Evolutionary conservation across 2,888 invertebrate species (phyloP), one percentile per base, ranked within the genome.

Genomic region (Catocala fraxini): DNA sequence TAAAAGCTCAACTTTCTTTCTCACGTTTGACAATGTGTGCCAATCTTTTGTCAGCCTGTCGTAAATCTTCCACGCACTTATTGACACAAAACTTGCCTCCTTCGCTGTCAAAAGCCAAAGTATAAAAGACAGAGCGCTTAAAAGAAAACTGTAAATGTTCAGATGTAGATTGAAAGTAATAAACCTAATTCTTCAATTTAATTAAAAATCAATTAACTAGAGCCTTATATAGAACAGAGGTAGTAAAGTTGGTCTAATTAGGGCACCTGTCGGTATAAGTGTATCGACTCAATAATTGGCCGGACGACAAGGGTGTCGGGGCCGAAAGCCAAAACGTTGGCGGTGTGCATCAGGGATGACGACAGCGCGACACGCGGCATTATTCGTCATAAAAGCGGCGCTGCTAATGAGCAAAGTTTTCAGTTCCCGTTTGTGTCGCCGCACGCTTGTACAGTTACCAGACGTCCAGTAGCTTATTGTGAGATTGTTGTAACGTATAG

Each of bases 331-430:
- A 60, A 75, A 70, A 60, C 65, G 58, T 11, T 61, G 35, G 35
- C 35, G 51, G 56, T 64, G 64, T 68, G 64, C 66, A 59, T 51
- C 51, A 25, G 25, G 13, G 51, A 61, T 51, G 55, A 49, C 56
- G 56, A 59, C 60, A 49, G 42, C 35, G 69, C 64, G 66, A 56
- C 65, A 59, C 56, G 60, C 57, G 55, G 64, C 67, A 55, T 68
- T 63, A 71, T 76, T 70, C 71, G 68, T 77, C 82, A 81, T 80
- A 75, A 81, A 78, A 73, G 79, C 75, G 60, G 57, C 55, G 72
- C 74, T 66, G 76, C 80, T 84, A 85, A 85, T 82, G 83, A 83
- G 80, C 78, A 80, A 85, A 84, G 82, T 84, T 84, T 69, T 60
- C 63, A 73, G 71, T 67, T 63, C 57, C 41, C 54, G 66, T 57